A percentile compares a stretch with the other conserved stretches of the same genome.
Conservation (phyloP, 2,888 invertebrate genomes). For the Diaprepes abbreviatus region DNA sequence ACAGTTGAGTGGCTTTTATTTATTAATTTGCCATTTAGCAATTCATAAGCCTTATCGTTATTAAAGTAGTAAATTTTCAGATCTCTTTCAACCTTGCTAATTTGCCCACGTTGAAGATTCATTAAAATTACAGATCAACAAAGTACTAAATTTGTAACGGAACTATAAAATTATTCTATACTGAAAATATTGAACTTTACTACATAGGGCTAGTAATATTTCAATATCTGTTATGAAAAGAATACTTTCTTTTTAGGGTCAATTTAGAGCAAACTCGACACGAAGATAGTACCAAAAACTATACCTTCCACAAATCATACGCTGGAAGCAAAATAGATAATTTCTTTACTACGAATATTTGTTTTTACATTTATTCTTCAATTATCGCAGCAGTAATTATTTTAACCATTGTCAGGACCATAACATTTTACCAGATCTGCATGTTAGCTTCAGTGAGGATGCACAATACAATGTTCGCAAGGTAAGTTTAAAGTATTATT, state of each 20-base stretch:
- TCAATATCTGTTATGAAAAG: background rate
- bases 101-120: too few species aligned
- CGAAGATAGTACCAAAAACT: constrained; percentile 48
- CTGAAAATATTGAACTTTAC: too few species aligned
- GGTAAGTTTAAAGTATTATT: too few species aligned
- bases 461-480: constrained; percentile 70
- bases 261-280: constrained; percentile 59
- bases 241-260: constrained; percentile 58
- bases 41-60: too few species aligned
- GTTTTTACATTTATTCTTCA: constrained; percentile 56
- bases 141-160: too few species aligned
- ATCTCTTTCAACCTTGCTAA: too few species aligned
- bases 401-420: constrained; percentile 67
- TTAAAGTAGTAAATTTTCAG: too few species aligned
- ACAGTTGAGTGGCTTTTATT: too few species aligned
- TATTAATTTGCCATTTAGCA: too few species aligned
- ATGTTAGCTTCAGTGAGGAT: constrained; percentile 71
- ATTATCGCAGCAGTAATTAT: constrained; percentile 61
- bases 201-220: too few species aligned
- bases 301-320: constrained; percentile 48
- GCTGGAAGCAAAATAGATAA: constrained; percentile 41
- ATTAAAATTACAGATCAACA: too few species aligned
- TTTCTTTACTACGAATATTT: constrained; percentile 54
- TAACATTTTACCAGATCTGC: constrained; percentile 69
- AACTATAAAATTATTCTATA: too few species aligned